Conservation (phyloP, 2,113 vertebrate species). For the Benitochromis conjunctus region DNA sequence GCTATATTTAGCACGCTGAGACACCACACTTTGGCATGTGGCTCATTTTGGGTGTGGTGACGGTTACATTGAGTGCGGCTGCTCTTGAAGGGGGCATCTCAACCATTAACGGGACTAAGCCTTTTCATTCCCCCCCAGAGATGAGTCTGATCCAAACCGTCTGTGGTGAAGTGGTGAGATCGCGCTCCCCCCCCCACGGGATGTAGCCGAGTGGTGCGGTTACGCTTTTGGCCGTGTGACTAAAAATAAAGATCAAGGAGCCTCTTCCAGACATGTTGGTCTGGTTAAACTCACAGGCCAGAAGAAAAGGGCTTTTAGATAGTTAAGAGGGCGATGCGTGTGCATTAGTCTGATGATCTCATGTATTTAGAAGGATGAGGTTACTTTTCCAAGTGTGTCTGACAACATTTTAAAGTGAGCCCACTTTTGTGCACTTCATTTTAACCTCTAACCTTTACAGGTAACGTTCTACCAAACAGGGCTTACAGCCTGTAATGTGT, state of each 20-base stretch:
- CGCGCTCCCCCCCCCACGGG: not conserved
- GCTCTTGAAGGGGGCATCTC: constrained; percentile 27
- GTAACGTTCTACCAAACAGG: not conserved
- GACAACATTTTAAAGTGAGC: not conserved
- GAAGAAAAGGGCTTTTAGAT: not conserved
- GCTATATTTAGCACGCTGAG: constrained; percentile 6
- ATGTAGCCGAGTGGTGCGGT: constrained; percentile 28
- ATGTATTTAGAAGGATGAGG: not conserved
- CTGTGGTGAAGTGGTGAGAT: constrained; percentile 27
- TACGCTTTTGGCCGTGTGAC: constrained; percentile 1
- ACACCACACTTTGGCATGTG: not conserved
- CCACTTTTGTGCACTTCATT: not conserved
- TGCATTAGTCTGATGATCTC: not conserved
- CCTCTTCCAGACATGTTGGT: constrained; percentile 26
- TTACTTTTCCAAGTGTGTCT: not conserved
- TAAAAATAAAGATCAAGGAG: constrained; percentile 61
- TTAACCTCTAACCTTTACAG: not conserved
- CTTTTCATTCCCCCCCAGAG: constrained; percentile 36
- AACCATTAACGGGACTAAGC: constrained; percentile 53
- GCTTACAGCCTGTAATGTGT: accelerated
- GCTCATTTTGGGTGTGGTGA: constrained; percentile 37
- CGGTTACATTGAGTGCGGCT: not conserved
- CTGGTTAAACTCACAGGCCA: constrained; percentile 26
- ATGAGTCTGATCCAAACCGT: constrained; percentile 45
- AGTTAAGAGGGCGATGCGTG: not conserved